Percentiles rank a stretch among this genome's conserved stretches.
phyloP scores from a whole-genome alignment of 2,888 invertebrate genomes.

The Euclidia mi region DNA sequence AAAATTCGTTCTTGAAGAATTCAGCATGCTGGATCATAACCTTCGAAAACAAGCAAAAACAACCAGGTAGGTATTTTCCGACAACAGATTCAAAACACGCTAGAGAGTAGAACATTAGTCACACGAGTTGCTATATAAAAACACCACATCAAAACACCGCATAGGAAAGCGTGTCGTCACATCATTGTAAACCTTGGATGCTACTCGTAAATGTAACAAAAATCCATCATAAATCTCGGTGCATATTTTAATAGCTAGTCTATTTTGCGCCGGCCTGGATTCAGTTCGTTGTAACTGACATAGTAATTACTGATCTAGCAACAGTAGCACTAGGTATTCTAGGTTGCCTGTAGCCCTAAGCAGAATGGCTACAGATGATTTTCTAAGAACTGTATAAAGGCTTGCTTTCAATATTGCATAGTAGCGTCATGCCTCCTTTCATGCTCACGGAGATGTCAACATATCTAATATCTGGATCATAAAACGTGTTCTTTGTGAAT shows the following conservation, averaged over 20 bases:
- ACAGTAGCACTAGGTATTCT: constrained; percentile 6
- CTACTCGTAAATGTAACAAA: constrained; percentile 14
- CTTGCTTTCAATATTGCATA: background rate
- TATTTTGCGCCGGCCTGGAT: constrained; percentile 13
- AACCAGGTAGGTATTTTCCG: too few species aligned
- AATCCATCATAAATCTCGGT: constrained; percentile 5
- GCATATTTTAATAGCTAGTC: constrained; percentile 10
- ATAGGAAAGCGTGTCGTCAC: background rate
- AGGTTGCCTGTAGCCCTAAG: constrained; percentile 8
- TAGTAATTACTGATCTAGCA: constrained; percentile 16
- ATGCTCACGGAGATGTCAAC: background rate
- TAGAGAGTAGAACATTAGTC: too few species aligned
- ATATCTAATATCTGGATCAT: background rate
- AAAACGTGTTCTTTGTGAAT: too few species aligned
- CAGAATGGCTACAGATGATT: constrained; percentile 4
- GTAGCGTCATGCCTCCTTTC: too few species aligned
- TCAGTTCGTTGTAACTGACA: constrained; percentile 16
- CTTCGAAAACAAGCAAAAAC: too few species aligned
- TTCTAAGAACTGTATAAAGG: constrained; percentile 6
- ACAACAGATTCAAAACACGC: too few species aligned
- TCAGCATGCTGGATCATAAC: too few species aligned
- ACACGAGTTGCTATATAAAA: too few species aligned
- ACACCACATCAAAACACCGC: background rate
- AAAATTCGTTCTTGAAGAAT: too few species aligned
- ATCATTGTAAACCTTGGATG: constrained; percentile 11